Conservation (phyloP, 2,113 vertebrate species). For the Halichoerus grypus region DNA sequence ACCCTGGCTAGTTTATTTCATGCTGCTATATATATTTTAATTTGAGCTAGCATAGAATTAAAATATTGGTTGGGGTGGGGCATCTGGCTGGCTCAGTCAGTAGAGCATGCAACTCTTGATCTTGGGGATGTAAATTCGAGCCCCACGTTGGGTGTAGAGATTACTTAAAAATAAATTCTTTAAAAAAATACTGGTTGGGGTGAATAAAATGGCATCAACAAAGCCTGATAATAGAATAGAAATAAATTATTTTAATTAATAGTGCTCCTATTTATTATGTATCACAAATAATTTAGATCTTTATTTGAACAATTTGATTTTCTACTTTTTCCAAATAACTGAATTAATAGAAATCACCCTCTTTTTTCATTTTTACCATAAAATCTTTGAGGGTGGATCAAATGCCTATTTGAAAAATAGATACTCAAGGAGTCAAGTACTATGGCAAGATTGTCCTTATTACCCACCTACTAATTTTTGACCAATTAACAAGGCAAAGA, state of each 20-base stretch:
- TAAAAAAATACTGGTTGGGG: background rate
- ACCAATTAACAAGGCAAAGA: background rate
- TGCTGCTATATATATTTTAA: background rate
- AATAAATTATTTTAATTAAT: background rate
- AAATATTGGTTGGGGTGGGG: background rate
- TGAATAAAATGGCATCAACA: background rate
- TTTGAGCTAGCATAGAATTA: background rate
- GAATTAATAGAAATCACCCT: background rate
- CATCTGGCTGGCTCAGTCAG: background rate
- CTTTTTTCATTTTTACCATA: background rate
- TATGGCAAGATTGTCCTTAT: background rate
- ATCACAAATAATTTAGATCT: background rate
- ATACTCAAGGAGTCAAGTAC: background rate
- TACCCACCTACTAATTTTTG: background rate
- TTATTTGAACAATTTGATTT: background rate
- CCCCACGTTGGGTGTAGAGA: background rate
- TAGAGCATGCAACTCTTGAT: background rate
- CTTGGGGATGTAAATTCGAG: background rate
- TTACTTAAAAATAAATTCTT: background rate
- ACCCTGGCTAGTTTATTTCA: background rate
- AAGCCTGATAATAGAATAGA: background rate
- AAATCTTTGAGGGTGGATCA: background rate
- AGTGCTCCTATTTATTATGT: background rate
- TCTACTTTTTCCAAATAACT: background rate
- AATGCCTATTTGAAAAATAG: background rate